phyloP scores from a whole-genome alignment of 2,113 vertebrate species.

The Natator depressus region DNA sequence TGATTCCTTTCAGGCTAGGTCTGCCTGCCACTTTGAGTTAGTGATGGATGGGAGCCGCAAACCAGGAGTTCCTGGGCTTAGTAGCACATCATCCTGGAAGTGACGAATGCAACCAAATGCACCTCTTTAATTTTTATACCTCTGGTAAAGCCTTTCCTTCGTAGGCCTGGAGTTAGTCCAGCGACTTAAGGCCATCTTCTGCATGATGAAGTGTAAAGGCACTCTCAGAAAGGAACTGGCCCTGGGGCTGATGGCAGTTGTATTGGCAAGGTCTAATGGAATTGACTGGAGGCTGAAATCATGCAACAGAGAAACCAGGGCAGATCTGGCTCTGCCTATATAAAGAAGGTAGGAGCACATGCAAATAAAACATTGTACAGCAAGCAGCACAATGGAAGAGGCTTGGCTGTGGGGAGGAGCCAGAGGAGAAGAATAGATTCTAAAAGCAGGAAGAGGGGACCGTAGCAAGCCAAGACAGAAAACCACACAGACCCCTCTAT shows the following conservation, averaged over 20 bases:
- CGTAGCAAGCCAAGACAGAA: neutral
- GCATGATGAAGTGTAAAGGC: slow-evolving; percentile 56
- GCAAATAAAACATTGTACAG: neutral
- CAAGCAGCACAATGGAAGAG: neutral
- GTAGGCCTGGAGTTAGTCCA: slow-evolving; percentile 25
- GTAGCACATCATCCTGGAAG: slow-evolving; percentile 17
- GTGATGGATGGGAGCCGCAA: neutral
- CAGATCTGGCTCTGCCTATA: neutral
- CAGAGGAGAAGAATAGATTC: neutral
- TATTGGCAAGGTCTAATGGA: slow-evolving; percentile 25
- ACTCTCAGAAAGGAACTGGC: neutral
- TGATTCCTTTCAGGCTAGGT: neutral
- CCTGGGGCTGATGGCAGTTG: slow-evolving; percentile 58
- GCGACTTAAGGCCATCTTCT: neutral
- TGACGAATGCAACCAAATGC: slow-evolving; percentile 44
- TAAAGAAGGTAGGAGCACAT: slow-evolving; percentile 26
- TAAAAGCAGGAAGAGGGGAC: neutral
- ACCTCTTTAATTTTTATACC: slow-evolving; percentile 44
- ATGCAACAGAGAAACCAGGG: neutral
- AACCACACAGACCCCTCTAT: neutral
- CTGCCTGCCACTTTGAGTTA: neutral
- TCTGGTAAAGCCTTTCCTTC: slow-evolving; percentile 53
- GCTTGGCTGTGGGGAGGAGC: neutral
- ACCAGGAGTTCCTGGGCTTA: slow-evolving; percentile 29
- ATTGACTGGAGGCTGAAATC: slow-evolving; percentile 37